These are phyloP conservation scores for Phyto melanocephala DNA, from an alignment of 2,888 invertebrate species.

Conservation along the genomic window DNA sequence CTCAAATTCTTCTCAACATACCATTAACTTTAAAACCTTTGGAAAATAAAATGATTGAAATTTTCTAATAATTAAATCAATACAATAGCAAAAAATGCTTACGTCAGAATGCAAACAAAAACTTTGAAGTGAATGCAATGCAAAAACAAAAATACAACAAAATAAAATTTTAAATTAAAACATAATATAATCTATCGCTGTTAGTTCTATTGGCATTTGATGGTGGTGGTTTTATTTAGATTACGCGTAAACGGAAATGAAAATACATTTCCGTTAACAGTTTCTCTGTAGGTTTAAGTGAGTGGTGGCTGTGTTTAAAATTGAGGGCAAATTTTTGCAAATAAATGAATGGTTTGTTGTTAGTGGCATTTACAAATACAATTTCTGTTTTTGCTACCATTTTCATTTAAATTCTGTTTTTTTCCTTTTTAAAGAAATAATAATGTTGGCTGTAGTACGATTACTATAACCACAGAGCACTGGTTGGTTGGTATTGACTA, in stretches of 20 bases:
- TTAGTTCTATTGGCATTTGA: conserved; percentile 13
- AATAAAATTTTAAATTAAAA: conserved; percentile 16
- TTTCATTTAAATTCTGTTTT: conserved; percentile 16
- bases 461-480: conserved; percentile 35
- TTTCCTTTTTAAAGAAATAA: conserved; percentile 19
- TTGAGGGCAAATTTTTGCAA: conserved; percentile 31
- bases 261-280: conserved; percentile 50
- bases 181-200: not conserved
- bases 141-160: not conserved
- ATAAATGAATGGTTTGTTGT: conserved; percentile 24
- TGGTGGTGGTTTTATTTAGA: conserved; percentile 47
- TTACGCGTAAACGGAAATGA: conserved; percentile 57
- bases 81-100: not conserved
- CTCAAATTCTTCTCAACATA: not conserved
- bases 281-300: not conserved
- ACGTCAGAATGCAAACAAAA: not conserved
- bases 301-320: not conserved
- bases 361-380: conserved; percentile 22
- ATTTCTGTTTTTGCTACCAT: not conserved
- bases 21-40: not conserved
- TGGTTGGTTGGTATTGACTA: conserved; percentile 44
- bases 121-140: not conserved
- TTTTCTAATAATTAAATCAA: not conserved
- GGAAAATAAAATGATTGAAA: not conserved
- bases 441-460: conserved; percentile 32